Conservation (phyloP, 2,113 vertebrate species). For the Phainopepla nitens region DNA sequence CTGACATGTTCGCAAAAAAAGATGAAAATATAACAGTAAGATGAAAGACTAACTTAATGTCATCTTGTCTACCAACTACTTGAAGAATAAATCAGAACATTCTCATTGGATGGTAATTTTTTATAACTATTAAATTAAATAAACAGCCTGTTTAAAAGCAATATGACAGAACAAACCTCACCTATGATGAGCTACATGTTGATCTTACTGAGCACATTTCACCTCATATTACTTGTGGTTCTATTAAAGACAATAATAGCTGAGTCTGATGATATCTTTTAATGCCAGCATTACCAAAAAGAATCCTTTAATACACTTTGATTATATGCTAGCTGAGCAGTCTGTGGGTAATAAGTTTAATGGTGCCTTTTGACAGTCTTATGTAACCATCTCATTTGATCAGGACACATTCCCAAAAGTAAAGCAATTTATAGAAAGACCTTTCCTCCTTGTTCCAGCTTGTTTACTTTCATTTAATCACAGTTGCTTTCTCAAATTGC, state of each 20-base stretch:
- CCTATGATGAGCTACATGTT: neutral
- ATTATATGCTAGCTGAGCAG: slow-evolving; percentile 26
- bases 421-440: slow-evolving; percentile 14
- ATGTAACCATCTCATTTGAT: slow-evolving; percentile 29
- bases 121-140: slow-evolving; percentile 19
- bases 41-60: neutral
- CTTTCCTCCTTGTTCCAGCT: neutral
- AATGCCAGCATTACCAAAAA: slow-evolving; percentile 1
- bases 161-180: neutral
- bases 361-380: slow-evolving; percentile 26
- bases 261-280: slow-evolving; percentile 1
- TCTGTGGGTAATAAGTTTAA: neutral
- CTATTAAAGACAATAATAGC: neutral
- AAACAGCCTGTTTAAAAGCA: neutral
- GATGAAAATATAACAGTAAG: neutral
- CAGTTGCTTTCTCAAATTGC: neutral
- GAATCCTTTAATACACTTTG: slow-evolving; percentile 33
- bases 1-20: neutral
- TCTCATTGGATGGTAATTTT: neutral
- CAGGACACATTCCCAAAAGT: neutral
- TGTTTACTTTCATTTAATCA: slow-evolving; percentile 42
- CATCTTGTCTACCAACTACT: neutral
- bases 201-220: neutral
- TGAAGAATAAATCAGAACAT: slow-evolving; percentile 10
- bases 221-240: neutral